Base-by-base conservation (phyloP, 2,888 invertebrate species). In the Chaetogeoica ovagalla region DNA sequence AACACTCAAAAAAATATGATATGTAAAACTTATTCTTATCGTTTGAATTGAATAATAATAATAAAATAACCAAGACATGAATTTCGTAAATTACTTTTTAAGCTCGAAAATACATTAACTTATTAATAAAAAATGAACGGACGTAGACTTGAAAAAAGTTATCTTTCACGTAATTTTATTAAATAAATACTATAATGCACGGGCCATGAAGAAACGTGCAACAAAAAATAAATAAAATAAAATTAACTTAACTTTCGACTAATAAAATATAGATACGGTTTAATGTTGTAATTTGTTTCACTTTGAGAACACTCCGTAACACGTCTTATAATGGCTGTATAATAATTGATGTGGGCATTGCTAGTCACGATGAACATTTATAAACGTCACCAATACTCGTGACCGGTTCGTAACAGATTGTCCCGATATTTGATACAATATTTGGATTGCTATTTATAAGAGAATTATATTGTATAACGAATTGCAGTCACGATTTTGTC, bases 341-440 rank as follows among this genome's bases (percentile, higher is more conserved):
- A 11, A 63, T 74, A 11, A 63, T 74, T 55, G 43, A 65, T 21
- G 57, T n/a, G 23, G 39, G 15, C 13, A 43, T 9, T 19, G 30
- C 21, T 13, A 48, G 75, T 76, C 66, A 76, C 59, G 75, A 68
- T 68, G n/a, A 21, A 30, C 30, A 68, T 76, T 66, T 59, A 48
- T 68, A 59, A 48, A n/a, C 9, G 5, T 23, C n/a, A 23, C 57
- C 75, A n/a, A 48, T 59, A 30, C 30, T 68, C 68, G 75, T 76
- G 66, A 76, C 75, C n/a, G 15, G 59, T 76, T 59, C 30, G 23
- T n/a, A 66, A 59, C 57, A 59, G 43, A 68, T 76, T 66, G 19
- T 65, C 9, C n/a, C 21, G 39, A 66, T 66, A n/a, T 43, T 57
- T 13, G 65, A 63, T 75, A 57, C 43, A 43, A 75, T 66, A 75